These are phyloP conservation scores for Chymomyza procnemis DNA, from an alignment of 2,888 invertebrate genomes.

Conservation along the genomic window DNA sequence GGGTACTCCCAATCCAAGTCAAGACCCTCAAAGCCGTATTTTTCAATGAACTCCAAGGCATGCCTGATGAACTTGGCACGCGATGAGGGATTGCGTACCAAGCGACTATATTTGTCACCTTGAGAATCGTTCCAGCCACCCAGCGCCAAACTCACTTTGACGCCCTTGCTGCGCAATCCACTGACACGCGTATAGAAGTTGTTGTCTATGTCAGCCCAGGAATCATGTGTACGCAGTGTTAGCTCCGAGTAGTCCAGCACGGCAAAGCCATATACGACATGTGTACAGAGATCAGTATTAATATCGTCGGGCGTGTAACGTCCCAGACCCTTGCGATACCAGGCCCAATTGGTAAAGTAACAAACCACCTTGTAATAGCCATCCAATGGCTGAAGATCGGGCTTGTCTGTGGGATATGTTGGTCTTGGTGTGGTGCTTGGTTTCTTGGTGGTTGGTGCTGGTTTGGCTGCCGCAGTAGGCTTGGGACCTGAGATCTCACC, in stretches of 20 bases:
- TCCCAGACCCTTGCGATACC: conserved; percentile 90
- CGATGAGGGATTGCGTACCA: conserved; percentile 87
- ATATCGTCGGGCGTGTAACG: conserved; percentile 92
- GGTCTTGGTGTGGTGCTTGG: conserved; percentile 70
- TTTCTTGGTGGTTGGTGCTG: conserved; percentile 65
- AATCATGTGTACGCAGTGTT: conserved; percentile 89
- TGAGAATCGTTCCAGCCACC: conserved; percentile 98
- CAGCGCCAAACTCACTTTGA: conserved; percentile 91
- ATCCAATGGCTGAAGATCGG: conserved; percentile 79
- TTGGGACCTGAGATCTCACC: conserved; percentile 27
- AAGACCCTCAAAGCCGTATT: conserved; percentile 93
- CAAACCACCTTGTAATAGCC: conserved; percentile 90
- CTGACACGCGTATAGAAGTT: conserved; percentile 91
- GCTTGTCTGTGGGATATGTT: conserved; percentile 72
- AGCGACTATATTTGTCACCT: conserved; percentile 91
- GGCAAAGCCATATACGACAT: conserved; percentile 95
- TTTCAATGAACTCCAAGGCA: conserved; percentile 86
- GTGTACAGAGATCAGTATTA: conserved; percentile 92
- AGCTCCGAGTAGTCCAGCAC: conserved; percentile 91
- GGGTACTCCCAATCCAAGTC: conserved; percentile 98
- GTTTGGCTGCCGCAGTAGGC: conserved; percentile 42
- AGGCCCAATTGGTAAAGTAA: conserved; percentile 96
- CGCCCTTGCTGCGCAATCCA: conserved; percentile 86
- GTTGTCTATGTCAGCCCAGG: conserved; percentile 94
- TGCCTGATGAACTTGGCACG: conserved; percentile 87